Base-by-base conservation (phyloP, 2,797 vertebrate species). In the Eutrigla gurnardus region DNA sequence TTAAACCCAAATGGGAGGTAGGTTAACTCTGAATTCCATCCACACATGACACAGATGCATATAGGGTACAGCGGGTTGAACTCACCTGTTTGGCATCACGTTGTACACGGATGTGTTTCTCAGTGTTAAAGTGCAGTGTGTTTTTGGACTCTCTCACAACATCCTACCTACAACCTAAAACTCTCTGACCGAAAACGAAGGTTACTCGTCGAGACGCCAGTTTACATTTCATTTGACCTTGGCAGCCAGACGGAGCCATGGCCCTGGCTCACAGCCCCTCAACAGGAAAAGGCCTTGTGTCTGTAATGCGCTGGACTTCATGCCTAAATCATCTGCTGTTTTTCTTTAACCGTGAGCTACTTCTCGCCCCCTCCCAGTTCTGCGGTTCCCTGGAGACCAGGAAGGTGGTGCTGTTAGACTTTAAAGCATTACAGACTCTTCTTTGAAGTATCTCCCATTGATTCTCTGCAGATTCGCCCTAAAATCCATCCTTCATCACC, bases 1-100 rank as follows among this genome's bases (percentile, higher is more conserved):
- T 99, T 86, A 96, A 95, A 80, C 93, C 94, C 64, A 97, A 95
- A 86, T 91, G 86, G 90, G 95, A 93, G 8, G 97, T 99, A 85
- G 5, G 86, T 73, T 63, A 7, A 59, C 32, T 50, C 7, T 54
- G 39, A 25, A n/a, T 32, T 32, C 36, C 11, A 65, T 46, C 37
- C 14, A 64, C 35, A 47, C 13, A 42, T 52, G 39, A 25, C 6
- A 64, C 9, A 32, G 25, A 54, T n/a, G 7, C 45, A 5, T 10
- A 58, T 8, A 4, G 37, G 50, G 53, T 33, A 32, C 10, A 33
- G 36, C 25, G 6, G 6, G 32, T 46, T 35, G n/a, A 62, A 62
- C 4, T 2, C 3, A 49, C 17, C 9, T 61, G 9, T 65, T 5
- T 62, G 37, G 18, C 25, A 17, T 35, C 15, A 43, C 17, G 15